Base-by-base conservation (phyloP, 2,797 vertebrate species). In the Eulemur albifrons region DNA sequence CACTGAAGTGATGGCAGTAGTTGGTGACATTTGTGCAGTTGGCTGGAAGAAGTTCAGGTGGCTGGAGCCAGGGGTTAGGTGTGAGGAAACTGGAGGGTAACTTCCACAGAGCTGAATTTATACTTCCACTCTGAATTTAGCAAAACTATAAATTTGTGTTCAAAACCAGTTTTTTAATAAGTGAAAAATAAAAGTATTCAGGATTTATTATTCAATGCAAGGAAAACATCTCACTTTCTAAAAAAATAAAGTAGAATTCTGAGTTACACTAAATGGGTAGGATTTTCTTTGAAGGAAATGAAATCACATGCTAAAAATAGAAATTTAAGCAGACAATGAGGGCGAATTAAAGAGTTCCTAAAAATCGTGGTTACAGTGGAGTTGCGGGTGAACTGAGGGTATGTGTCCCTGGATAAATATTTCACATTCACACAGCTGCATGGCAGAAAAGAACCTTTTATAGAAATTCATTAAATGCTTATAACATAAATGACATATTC, bases 241-340 rank as follows among this genome's bases (percentile, higher is more conserved):
- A n/a, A 11, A 30, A 52, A 72, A 86, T 43, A n/a, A 54, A 43
- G 30, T 2, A 80, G 40, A 81, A 81, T 89, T 77, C 52, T 76
- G 72, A 91, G 50, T 61, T 11, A 30, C 10, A 35, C 20, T 25
- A 81, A 87, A 35, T 8, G 40, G 10, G 54, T 67, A 86, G 54
- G 54, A 69, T 40, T 72, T 61, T 86, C 95, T 90, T 76, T 45
- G 67, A 90, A 27, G 35, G 32, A 94, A 96, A 81, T 4, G 2
- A 85, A 90, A 81, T 54, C 77, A 40, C 18, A 30, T 0, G 59
- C 54, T 67, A 35, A 88, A 93, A 50, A 17, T 0, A 35, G 40
- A 85, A 35, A 75, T 48, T 11, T 30, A 77, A 45, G 40, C 61
- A 43, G 27, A 30, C 32, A 61, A 35, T 1, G 20, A 18, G 18